A percentile compares a stretch with the other conserved stretches of the same genome.
Evolutionary conservation across 2,113 vertebrate species (phyloP).

Genomic region (Hyperoodon ampullatus): DNA sequence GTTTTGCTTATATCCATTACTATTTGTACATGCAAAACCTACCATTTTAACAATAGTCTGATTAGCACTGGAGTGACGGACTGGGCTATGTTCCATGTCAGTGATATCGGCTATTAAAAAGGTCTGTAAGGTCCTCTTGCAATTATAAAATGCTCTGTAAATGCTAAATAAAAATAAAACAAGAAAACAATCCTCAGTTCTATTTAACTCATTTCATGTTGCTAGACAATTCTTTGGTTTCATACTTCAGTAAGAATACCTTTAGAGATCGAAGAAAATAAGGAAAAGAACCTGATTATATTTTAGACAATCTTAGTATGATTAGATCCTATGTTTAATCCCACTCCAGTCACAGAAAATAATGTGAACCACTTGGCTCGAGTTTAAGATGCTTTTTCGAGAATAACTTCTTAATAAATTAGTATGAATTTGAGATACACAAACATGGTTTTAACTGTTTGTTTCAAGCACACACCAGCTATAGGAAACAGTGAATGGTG

Average conservation of each 20-base stretch:
- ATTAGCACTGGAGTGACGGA: conserved; percentile 30
- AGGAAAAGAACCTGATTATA: background rate
- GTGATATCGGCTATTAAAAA: conserved; percentile 41
- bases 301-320: background rate
- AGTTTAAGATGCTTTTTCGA: background rate
- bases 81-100: background rate
- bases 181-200: conserved; percentile 43
- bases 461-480: conserved; percentile 14
- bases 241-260: background rate
- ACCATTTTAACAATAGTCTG: conserved; percentile 32
- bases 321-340: background rate
- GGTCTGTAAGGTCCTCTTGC: background rate
- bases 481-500: conserved; percentile 13
- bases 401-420: conserved; percentile 31
- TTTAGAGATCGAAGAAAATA: background rate
- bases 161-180: conserved; percentile 12
- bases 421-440: conserved; percentile 12
- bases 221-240: conserved; percentile 17
- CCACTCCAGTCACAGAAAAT: background rate
- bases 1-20: conserved; percentile 28
- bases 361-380: background rate
- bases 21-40: conserved; percentile 8
- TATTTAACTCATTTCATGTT: conserved; percentile 46
- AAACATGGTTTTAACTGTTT: conserved; percentile 34
- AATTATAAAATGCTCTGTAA: conserved; percentile 57